phyloP scores from a whole-genome alignment of 1,140 invertebrate species.

The Bombus polaris region DNA sequence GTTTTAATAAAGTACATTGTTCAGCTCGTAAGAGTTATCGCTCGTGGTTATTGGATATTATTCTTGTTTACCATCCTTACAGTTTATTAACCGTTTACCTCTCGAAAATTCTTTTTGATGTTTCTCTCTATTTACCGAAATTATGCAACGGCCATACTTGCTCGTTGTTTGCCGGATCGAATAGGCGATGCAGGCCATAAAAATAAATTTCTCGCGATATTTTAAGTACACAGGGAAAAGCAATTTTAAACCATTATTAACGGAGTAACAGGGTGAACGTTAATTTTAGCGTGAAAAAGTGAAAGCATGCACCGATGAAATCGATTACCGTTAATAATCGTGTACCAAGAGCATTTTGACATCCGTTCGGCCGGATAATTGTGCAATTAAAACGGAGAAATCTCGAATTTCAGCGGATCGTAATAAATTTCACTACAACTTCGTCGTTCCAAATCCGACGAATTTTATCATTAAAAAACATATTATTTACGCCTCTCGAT shows the following conservation, averaged over 20 bases:
- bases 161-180: background rate
- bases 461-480: background rate
- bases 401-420: background rate
- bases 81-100: background rate
- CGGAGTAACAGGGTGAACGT: no score
- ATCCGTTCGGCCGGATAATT: conserved; percentile 1
- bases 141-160: background rate
- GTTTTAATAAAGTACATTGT: background rate
- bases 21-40: background rate
- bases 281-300: conserved; percentile 18
- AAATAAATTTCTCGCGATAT: background rate
- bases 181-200: background rate
- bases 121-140: background rate
- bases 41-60: background rate
- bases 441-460: background rate
- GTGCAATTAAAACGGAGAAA: conserved; percentile 12
- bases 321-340: conserved; percentile 27
- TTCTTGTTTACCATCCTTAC: background rate
- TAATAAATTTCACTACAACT: background rate
- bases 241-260: conserved; percentile 17
- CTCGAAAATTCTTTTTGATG: background rate
- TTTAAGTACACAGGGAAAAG: background rate
- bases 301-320: conserved; percentile 5
- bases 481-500: background rate
- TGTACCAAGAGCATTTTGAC: background rate